Percentiles rank a stretch among this genome's conserved stretches.
Conservation (phyloP, 2,113 vertebrate genomes). For the Regulus satrapa region DNA sequence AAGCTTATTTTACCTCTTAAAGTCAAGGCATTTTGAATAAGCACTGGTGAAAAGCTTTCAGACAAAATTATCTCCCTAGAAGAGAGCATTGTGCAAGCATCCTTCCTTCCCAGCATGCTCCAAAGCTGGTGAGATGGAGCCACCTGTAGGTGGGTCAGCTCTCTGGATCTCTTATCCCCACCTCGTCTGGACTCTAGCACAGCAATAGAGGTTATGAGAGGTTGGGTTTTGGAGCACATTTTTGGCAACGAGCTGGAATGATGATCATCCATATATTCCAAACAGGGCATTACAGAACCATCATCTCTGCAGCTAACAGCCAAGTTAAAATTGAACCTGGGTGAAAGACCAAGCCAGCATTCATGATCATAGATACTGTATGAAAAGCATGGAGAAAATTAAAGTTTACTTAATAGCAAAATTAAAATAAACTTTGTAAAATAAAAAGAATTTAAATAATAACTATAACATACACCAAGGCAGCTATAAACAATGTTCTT, state of each 20-base stretch:
- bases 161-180: neutral
- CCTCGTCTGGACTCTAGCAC: neutral
- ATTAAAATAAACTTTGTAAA: neutral
- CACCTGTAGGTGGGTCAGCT: neutral
- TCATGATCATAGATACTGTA: neutral
- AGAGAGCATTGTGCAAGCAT: neutral
- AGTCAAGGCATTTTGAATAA: neutral
- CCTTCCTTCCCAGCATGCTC: neutral
- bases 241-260: neutral
- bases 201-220: neutral
- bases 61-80: neutral
- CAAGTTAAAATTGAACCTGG: neutral
- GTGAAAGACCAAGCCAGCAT: neutral
- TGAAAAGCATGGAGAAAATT: neutral
- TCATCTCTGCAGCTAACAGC: neutral
- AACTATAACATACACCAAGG: neutral
- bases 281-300: neutral
- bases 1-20: neutral
- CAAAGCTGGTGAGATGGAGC: neutral
- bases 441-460: neutral
- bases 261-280: neutral
- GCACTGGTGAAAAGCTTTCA: neutral
- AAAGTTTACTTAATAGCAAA: neutral
- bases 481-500: neutral
- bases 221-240: neutral